Evolutionary conservation across 1,140 invertebrate genomes (phyloP).

Genomic region (Drosophila trapezifrons): DNA sequence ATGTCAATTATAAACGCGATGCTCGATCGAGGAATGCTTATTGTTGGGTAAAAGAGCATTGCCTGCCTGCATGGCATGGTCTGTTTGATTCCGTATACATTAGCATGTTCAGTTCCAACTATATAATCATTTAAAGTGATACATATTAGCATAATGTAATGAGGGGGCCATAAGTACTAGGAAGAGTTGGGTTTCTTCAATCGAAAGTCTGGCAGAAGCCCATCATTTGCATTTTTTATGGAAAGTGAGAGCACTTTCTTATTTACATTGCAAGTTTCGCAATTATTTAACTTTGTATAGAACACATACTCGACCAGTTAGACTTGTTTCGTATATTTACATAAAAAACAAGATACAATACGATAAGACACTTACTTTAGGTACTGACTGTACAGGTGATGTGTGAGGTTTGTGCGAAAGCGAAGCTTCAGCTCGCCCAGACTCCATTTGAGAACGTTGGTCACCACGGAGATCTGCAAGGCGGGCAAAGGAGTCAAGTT

Average conservation of each 20-base stretch:
- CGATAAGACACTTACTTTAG: conserved; percentile 89
- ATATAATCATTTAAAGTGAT: background rate
- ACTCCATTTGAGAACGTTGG: conserved; percentile 96
- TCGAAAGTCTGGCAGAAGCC: too few relatives aligned
- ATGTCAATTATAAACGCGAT: background rate
- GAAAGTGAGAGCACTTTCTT: too few relatives aligned
- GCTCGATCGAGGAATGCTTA: background rate
- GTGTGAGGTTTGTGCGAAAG: conserved; percentile 94
- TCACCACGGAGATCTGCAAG: conserved; percentile 93
- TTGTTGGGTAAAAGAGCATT: background rate
- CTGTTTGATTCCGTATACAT: background rate
- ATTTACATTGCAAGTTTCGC: background rate
- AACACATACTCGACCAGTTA: background rate
- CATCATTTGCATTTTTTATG: too few relatives aligned
- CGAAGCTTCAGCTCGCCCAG: conserved; percentile 96
- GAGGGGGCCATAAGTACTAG: too few relatives aligned
- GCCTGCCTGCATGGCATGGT: background rate
- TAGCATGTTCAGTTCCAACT: too few relatives aligned
- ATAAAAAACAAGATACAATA: too few relatives aligned
- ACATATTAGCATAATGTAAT: background rate
- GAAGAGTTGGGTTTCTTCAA: too few relatives aligned
- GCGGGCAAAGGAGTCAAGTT: background rate
- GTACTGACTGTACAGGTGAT: conserved; percentile 95
- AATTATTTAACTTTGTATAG: background rate
- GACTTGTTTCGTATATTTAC: background rate